phyloP scores from a whole-genome alignment of 2,113 vertebrate genomes.

The Hemibagrus wyckioides region DNA sequence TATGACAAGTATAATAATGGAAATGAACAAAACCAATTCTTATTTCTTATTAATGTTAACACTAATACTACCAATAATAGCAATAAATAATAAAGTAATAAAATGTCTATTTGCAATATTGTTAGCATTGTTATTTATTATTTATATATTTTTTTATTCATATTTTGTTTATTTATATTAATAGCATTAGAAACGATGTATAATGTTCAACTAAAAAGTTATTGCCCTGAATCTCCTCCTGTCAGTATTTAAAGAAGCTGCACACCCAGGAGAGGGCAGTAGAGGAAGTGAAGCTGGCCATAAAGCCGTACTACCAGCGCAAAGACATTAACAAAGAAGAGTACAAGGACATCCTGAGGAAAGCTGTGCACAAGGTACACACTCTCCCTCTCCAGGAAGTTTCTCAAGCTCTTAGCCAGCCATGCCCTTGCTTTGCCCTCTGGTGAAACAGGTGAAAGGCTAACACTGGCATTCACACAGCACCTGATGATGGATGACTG shows the following conservation, averaged over 20 bases:
- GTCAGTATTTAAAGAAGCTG: conserved; percentile 90
- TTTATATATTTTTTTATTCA: too few relatives aligned
- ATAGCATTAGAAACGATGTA: neutral
- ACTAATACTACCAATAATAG: too few relatives aligned
- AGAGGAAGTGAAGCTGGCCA: conserved; percentile 92
- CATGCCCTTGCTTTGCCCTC: conserved; percentile 1
- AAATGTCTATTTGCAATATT: too few relatives aligned
- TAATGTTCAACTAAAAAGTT: neutral
- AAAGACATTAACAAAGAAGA: conserved; percentile 96
- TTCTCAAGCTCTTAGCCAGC: neutral
- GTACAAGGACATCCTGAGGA: conserved; percentile 92
- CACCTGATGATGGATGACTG: neutral
- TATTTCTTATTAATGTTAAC: too few relatives aligned
- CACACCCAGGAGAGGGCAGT: conserved; percentile 94
- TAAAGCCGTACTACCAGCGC: conserved; percentile 92
- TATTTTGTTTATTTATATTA: too few relatives aligned
- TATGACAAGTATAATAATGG: too few relatives aligned
- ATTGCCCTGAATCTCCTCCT: neutral
- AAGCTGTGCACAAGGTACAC: conserved; percentile 90
- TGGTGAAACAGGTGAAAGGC: neutral
- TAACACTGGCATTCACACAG: neutral
- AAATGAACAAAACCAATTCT: too few relatives aligned
- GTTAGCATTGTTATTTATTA: too few relatives aligned
- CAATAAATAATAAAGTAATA: too few relatives aligned
- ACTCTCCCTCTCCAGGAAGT: neutral